Evolutionary conservation across 2,797 vertebrate species (phyloP).

Genomic region (Coregonus sp.): DNA sequence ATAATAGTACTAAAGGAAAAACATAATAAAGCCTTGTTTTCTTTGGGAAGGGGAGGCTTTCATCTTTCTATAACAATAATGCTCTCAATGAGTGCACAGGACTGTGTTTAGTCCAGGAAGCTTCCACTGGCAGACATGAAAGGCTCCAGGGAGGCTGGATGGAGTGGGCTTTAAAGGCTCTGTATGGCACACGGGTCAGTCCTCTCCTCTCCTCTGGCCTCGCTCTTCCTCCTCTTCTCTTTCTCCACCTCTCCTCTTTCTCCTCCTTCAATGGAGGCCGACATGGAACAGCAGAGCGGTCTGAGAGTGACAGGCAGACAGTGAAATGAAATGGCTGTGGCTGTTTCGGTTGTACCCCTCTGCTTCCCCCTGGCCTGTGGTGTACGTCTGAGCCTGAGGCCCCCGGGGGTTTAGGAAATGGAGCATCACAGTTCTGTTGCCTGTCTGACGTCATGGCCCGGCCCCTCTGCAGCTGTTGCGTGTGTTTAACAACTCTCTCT

Average conservation of each 20-base stretch:
- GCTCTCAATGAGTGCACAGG: conserved; percentile 72
- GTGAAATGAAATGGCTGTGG: conserved; percentile 65
- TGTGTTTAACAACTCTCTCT: conserved; percentile 71
- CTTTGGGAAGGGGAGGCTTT: conserved; percentile 69
- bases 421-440: conserved; percentile 75
- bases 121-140: conserved; percentile 75
- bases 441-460: conserved; percentile 73
- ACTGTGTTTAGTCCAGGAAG: conserved; percentile 72
- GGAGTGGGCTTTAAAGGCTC: conserved; percentile 53
- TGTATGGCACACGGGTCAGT: conserved; percentile 55
- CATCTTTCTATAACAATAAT: conserved; percentile 79
- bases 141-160: conserved; percentile 57
- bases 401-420: conserved; percentile 74
- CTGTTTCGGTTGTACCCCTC: conserved; percentile 46
- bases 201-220: conserved; percentile 36
- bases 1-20: conserved; percentile 71
- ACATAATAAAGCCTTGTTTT: conserved; percentile 76
- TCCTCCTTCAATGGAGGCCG: conserved; percentile 10
- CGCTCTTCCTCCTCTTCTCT: neutral
- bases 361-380: conserved; percentile 34
- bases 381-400: conserved; percentile 43
- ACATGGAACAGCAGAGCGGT: conserved; percentile 24
- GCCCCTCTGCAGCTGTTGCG: conserved; percentile 89
- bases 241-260: conserved; percentile 33
- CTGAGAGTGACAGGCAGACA: conserved; percentile 40